Conservation (phyloP, 37 sponge, comb jelly and placozoan species). For the Mnemiopsis leidyi region DNA sequence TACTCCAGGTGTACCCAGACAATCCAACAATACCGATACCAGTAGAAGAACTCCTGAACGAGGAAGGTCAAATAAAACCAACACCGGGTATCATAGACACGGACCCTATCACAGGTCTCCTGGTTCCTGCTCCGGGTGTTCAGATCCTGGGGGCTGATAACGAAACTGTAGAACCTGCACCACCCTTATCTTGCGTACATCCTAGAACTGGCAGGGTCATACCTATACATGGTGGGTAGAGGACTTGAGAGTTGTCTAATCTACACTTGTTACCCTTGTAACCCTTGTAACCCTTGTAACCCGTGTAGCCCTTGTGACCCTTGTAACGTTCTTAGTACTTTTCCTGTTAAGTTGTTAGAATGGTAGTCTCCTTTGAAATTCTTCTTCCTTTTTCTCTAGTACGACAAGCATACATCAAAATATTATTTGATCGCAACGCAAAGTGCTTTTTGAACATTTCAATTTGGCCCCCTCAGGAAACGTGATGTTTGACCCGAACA, state of each 20-base stretch:
- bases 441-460: too few relatives aligned
- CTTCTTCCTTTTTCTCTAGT: too few relatives aligned
- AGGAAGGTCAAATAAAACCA: conserved; percentile 49
- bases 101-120: conserved; percentile 66
- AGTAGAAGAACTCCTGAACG: conserved; percentile 46
- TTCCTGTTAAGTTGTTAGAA: too few relatives aligned
- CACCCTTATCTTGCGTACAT: conserved; percentile 21
- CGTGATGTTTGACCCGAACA: conserved; percentile 67
- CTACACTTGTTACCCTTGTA: too few relatives aligned
- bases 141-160: conserved; percentile 22
- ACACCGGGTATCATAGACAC: background rate
- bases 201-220: conserved; percentile 65
- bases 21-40: conserved; percentile 39
- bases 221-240: conserved; percentile 62
- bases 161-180: background rate
- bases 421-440: too few relatives aligned
- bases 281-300: too few relatives aligned
- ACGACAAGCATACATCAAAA: too few relatives aligned
- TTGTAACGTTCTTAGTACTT: too few relatives aligned
- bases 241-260: too few relatives aligned
- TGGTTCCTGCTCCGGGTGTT: conserved; percentile 1
- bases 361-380: too few relatives aligned
- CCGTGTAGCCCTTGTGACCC: too few relatives aligned
- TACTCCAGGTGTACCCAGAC: conserved; percentile 7
- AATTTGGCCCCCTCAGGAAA: conserved; percentile 12